These are phyloP conservation scores for Platycheirus rosarum DNA, from an alignment of 2,888 invertebrate genomes.

Conservation along the genomic window DNA sequence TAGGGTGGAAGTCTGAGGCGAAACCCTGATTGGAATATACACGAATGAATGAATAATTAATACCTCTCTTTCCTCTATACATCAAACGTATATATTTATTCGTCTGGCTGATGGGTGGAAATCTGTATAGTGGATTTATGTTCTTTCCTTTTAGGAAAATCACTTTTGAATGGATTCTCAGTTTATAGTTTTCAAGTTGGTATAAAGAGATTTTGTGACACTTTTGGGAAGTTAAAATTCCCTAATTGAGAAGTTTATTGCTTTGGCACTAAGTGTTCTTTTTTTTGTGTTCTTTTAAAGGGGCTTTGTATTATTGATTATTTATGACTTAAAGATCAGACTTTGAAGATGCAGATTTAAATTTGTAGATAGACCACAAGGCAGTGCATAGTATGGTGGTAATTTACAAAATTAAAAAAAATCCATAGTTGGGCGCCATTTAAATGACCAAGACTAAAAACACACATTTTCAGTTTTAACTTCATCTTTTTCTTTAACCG, in stretches of 20 bases:
- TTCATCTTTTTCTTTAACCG: too few relatives aligned
- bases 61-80: conserved; percentile 15
- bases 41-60: conserved; percentile 71
- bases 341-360: neutral
- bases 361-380: neutral
- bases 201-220: conserved; percentile 68
- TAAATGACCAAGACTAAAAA: too few relatives aligned
- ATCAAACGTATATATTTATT: neutral
- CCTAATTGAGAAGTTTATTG: conserved; percentile 47
- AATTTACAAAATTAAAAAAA: too few relatives aligned
- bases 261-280: conserved; percentile 60
- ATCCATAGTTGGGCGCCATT: too few relatives aligned
- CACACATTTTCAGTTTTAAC: too few relatives aligned
- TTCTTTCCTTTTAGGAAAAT: conserved; percentile 37
- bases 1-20: conserved; percentile 53
- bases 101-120: neutral
- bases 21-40: conserved; percentile 69
- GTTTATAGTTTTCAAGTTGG: conserved; percentile 63
- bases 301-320: conserved; percentile 37
- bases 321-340: conserved; percentile 35
- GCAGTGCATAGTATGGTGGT: too few relatives aligned
- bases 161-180: conserved; percentile 57
- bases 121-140: conserved; percentile 19
- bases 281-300: too few relatives aligned
- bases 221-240: conserved; percentile 50